Conservation (phyloP, 2,113 vertebrate species). For the Aptenodytes forsteri region DNA sequence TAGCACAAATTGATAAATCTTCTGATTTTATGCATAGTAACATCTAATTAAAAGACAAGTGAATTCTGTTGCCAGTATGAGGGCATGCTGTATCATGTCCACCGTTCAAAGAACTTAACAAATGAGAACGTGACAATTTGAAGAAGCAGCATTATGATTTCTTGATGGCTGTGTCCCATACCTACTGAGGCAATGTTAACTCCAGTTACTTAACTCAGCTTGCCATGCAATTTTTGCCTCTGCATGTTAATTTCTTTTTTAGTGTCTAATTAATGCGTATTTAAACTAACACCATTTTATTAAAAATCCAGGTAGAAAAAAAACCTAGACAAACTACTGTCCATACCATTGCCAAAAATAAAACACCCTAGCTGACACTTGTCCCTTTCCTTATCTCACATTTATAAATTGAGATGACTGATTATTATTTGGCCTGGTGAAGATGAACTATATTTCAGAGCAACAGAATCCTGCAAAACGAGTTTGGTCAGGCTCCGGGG, state of each 20-base stretch:
- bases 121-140: neutral
- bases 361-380: neutral
- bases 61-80: neutral
- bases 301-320: neutral
- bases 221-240: neutral
- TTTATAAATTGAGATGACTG: neutral
- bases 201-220: neutral
- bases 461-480: neutral
- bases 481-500: neutral
- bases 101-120: neutral
- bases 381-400: neutral
- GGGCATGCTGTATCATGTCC: neutral
- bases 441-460: neutral
- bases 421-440: neutral
- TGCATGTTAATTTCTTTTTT: slow-evolving; percentile 1
- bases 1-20: neutral
- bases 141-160: neutral
- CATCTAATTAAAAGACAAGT: neutral
- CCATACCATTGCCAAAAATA: neutral
- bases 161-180: neutral
- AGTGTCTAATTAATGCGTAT: neutral
- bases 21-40: neutral
- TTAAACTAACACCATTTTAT: neutral
- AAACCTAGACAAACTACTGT: neutral
- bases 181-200: neutral